Percentiles rank a stretch among this genome's conserved stretches.
These are phyloP conservation scores for Polyodon spathula DNA, from an alignment of 2,113 vertebrate species.

Conservation along the genomic window DNA sequence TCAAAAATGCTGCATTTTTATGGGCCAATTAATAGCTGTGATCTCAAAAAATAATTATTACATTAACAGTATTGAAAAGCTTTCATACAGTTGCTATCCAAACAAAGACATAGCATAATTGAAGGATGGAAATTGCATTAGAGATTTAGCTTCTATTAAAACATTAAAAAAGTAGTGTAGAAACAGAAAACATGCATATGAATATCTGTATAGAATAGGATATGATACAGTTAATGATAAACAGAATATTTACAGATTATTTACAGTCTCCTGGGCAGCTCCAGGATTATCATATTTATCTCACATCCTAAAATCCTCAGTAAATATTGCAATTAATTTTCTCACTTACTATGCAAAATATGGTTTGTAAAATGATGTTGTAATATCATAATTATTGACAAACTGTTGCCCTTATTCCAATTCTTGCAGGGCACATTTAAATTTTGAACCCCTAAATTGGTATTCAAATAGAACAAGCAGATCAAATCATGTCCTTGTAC, in stretches of 20 bases:
- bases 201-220: slow-evolving; percentile 25
- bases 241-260: slow-evolving; percentile 42
- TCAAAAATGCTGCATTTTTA: slow-evolving; percentile 72
- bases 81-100: slow-evolving; percentile 7
- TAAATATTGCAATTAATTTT: slow-evolving; percentile 64
- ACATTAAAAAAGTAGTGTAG: too few species aligned
- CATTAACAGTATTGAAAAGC: not conserved
- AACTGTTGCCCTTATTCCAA: too few species aligned
- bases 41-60: slow-evolving; percentile 21
- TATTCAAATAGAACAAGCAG: too few species aligned
- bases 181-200: slow-evolving; percentile 15
- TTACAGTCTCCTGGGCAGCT: slow-evolving; percentile 40
- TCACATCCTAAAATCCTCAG: slow-evolving; percentile 56
- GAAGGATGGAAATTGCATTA: slow-evolving; percentile 3
- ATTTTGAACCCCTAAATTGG: too few species aligned
- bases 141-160: too few species aligned
- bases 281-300: slow-evolving; percentile 55
- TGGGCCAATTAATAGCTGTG: slow-evolving; percentile 61
- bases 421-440: too few species aligned
- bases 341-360: slow-evolving; percentile 24
- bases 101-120: slow-evolving; percentile 16
- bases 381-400: too few species aligned
- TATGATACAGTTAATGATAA: slow-evolving; percentile 41
- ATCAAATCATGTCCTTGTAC: too few species aligned
- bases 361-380: slow-evolving; percentile 63